Evolutionary conservation across 1,140 invertebrate genomes (phyloP).

Genomic region (Psilanteris sp.): DNA sequence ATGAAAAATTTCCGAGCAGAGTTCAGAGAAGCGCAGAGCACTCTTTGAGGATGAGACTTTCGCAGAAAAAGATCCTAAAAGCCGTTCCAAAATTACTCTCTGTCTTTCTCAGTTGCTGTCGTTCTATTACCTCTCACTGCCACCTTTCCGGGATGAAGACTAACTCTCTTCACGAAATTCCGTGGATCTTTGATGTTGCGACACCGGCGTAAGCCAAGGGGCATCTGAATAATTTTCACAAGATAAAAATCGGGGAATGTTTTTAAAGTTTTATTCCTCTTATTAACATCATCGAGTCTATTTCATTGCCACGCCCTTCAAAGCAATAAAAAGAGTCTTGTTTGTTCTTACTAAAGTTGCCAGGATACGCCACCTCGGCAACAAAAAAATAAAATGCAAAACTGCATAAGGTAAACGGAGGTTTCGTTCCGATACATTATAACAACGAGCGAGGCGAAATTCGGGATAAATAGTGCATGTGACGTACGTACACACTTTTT

Average conservation of each 20-base stretch:
- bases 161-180: constrained; percentile 36
- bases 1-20: constrained; percentile 56
- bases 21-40: constrained; percentile 30
- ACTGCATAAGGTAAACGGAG: no score
- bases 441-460: no score
- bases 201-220: constrained; percentile 53
- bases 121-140: not conserved
- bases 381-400: no score
- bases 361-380: no score
- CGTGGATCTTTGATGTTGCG: constrained; percentile 55
- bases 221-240: constrained; percentile 62
- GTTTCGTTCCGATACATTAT: no score
- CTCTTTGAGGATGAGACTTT: constrained; percentile 44
- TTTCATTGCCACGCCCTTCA: constrained; percentile 48
- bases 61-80: constrained; percentile 45
- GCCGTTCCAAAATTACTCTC: constrained; percentile 46
- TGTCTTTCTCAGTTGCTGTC: constrained; percentile 31
- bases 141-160: constrained; percentile 3
- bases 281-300: constrained; percentile 49
- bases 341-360: constrained; percentile 34
- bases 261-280: constrained; percentile 18
- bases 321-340: constrained; percentile 3
- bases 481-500: constrained; percentile 4
- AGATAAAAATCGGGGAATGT: constrained; percentile 49
- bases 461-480: constrained; percentile 19